Conservation (phyloP, 2,797 vertebrate species). For the Erpetoichthys calabaricus region DNA sequence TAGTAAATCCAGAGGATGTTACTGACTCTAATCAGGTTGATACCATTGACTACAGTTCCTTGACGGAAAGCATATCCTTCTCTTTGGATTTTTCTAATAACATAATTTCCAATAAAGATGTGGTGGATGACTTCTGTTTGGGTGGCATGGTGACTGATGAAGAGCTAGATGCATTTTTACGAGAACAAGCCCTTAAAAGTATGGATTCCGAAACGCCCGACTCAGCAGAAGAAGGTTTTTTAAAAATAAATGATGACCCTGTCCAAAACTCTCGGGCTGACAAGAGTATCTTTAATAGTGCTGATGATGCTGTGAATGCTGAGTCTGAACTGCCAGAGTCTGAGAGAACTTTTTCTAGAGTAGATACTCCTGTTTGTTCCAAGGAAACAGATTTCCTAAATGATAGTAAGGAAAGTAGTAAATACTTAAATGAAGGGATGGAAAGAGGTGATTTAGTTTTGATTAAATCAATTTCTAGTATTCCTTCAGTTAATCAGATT, state of each 20-base stretch:
- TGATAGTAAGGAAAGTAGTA: conserved; percentile 14
- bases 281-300: neutral
- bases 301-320: neutral
- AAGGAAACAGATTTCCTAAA: conserved; percentile 8
- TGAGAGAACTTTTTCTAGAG: neutral
- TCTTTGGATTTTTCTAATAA: conserved; percentile 33
- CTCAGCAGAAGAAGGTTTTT: conserved; percentile 23
- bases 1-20: too few relatives aligned
- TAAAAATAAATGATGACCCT: conserved; percentile 18
- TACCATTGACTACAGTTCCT: too few relatives aligned
- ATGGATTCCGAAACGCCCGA: conserved; percentile 25
- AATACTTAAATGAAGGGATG: conserved; percentile 14
- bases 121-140: conserved; percentile 34
- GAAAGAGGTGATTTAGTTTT: conserved; percentile 17
- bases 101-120: conserved; percentile 28
- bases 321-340: neutral
- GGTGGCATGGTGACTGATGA: conserved; percentile 78
- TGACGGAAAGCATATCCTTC: conserved; percentile 14
- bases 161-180: conserved; percentile 82
- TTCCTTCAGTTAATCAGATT: too few relatives aligned
- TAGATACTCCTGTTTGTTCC: too few relatives aligned
- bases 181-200: conserved; percentile 44
- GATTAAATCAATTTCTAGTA: neutral
- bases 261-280: conserved; percentile 2
- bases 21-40: too few relatives aligned